Evolutionary conservation across 2,797 vertebrate genomes (phyloP), one percentile per base, ranked within the genome.

Genomic region (Microctenopoma stevenorrisi): DNA sequence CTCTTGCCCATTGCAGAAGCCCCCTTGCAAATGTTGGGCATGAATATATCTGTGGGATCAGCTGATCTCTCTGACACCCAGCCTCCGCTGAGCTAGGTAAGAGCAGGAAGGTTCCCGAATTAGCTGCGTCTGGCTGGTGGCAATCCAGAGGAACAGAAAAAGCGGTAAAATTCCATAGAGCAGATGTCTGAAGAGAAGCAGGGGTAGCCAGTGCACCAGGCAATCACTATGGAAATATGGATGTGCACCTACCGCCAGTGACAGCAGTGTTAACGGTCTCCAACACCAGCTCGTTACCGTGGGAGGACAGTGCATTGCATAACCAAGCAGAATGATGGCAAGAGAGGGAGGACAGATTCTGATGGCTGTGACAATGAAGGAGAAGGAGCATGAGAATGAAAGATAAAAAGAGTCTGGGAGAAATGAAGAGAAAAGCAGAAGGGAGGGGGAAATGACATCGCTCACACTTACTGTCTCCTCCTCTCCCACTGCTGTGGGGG

Each of bases 241-340:
- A 84, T 84, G 30, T 82, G 74, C 73, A 64, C 66, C 80, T 53
- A 48, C 58, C 57, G 65, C 66, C 69, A 82, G 88, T 89, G 90
- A 91, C 86, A 81, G 78, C 83, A 42, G 67, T 58, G 83, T 76
- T 78, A 42, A 75, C 68, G 85, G 74, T 88, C 78, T 78, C 76
- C 76, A 71, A 53, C 84, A 69, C 76, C 86, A 82, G 83, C 69
- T 80, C 70, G 81, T 75, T 72, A 81, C 68, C 50, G 56, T 69
- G 82, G 90, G 84, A 92, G 89, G 83, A 88, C 87, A 12, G 92
- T 87, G 90, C 90, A 87, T 94, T 93, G 94, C 93, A 93, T 95
- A 94, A 94, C 88, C 91, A 86, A 92, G 85, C 88, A 78, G 88
- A 83, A 81, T 67, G 92, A 91, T 86, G 75, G 83, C 56, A 56